Conservation (phyloP, 2,113 vertebrate species). For the Mionectes macconnelli region DNA sequence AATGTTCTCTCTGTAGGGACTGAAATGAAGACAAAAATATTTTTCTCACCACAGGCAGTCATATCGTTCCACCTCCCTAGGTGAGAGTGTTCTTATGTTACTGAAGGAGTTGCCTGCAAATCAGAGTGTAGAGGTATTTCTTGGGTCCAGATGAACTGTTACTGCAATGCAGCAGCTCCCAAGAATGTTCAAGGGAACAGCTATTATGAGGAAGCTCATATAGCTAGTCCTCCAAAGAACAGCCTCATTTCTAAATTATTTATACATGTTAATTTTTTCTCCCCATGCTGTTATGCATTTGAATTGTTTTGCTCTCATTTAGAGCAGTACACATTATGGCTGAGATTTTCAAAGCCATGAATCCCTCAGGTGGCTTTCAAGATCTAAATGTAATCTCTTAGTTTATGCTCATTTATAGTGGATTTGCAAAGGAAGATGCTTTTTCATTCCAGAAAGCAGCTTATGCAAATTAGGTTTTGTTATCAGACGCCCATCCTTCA, state of each 20-base stretch:
- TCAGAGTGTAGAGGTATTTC: not conserved
- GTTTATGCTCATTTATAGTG: not conserved
- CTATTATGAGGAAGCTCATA: not conserved
- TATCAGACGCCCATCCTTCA: slow-evolving; percentile 15
- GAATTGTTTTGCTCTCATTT: slow-evolving; percentile 3
- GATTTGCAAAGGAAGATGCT: not conserved
- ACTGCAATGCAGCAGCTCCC: not conserved
- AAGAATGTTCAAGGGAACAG: not conserved
- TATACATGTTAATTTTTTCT: slow-evolving; percentile 10
- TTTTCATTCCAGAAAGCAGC: not conserved
- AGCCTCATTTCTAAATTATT: slow-evolving; percentile 22
- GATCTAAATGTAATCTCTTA: slow-evolving; percentile 6
- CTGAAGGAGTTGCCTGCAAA: not conserved
- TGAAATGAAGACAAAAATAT: not conserved
- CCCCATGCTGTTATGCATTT: not conserved
- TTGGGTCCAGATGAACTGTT: not conserved
- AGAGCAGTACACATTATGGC: not conserved
- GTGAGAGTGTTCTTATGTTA: not conserved
- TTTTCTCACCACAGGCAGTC: not conserved
- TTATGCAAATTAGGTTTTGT: slow-evolving; percentile 28
- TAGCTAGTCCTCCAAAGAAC: not conserved
- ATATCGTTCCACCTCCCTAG: not conserved
- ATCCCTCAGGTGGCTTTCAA: slow-evolving; percentile 11
- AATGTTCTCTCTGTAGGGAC: not conserved
- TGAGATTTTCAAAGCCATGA: not conserved